Base-by-base conservation (phyloP, 2,113 vertebrate genomes). In the Lontra canadensis region DNA sequence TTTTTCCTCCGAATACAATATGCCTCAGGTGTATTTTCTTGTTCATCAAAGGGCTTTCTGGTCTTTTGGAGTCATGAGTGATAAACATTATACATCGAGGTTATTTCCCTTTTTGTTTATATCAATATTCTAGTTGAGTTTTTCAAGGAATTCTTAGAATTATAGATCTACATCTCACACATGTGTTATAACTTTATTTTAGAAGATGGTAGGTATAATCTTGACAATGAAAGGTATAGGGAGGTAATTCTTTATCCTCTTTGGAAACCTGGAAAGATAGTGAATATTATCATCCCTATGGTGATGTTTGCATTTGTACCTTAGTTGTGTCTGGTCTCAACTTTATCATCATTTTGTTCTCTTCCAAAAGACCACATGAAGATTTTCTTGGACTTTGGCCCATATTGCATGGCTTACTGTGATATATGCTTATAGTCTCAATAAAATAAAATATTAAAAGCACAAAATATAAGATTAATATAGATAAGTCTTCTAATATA, bases 301-400 rank as follows among this genome's bases (percentile, higher is more conserved):
- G 97, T 97, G 96, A 83, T 90, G 80, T 29, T 92, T 98, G 82
- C 82, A 21, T 63, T 88, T 94, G 55, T 93, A 84, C 78, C 90
- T 71, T 74, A 1, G 91, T 71, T 90, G 1, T 92, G n/a, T 21
- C 6, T 39, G 95, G n/a, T 91, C 63, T 98, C 52, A 55, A 84
- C 63, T 93, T 97, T 49, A 36, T 73, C 79, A 79, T 79, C 9
- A 7, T 97, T 96, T 92, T 52, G 18, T 96, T 92, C 89, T 84
- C 92, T 96, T 80, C 73, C 76, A 57, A 29, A 52, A 92, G 59
- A 65, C 18, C 52, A 10, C 6, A 21, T 61, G 95, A 79, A 71
- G 31, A 47, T 39, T 1, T 73, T 87, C 83, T 65, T 85, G 84
- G 69, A 31, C 74, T 93, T 89, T 57, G 89, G 84, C 90, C 65